These are phyloP conservation scores for Malurus leucopterus DNA, from an alignment of 2,797 vertebrate genomes.

Conservation along the genomic window DNA sequence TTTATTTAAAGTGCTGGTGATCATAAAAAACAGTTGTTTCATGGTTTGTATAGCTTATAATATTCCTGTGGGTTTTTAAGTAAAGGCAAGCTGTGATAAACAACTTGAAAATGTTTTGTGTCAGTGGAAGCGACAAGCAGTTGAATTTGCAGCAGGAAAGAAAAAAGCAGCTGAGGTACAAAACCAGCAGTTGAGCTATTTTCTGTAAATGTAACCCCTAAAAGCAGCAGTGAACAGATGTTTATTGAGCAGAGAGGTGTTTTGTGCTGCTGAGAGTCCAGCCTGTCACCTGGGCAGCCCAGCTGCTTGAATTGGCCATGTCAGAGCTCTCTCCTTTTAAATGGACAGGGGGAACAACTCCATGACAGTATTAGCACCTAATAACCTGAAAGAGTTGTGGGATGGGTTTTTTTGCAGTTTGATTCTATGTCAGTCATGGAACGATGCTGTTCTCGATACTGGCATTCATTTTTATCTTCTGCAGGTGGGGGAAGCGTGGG, in stretches of 20 bases:
- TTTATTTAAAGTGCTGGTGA: not conserved
- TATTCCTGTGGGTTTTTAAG: constrained; percentile 20
- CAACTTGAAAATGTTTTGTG: not conserved
- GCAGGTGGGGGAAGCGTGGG: not conserved
- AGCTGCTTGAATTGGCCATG: not conserved
- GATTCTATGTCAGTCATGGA: not conserved
- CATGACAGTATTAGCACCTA: not conserved
- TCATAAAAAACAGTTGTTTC: not conserved
- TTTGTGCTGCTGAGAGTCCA: not conserved
- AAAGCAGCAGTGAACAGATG: not conserved
- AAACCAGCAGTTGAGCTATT: not conserved
- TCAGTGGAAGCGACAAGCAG: not conserved
- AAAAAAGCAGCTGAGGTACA: not conserved
- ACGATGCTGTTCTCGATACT: not conserved
- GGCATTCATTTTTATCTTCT: not conserved
- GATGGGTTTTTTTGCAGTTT: not conserved
- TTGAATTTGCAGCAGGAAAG: not conserved
- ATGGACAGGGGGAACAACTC: not conserved
- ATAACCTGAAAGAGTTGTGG: not conserved
- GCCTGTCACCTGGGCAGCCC: not conserved
- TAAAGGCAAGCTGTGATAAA: constrained; percentile 43
- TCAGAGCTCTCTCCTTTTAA: not conserved
- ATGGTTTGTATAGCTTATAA: not conserved
- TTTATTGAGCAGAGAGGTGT: not conserved
- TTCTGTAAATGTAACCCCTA: not conserved